These are phyloP conservation scores for Acrobasis suavella DNA, from an alignment of 2,888 invertebrate genomes.

Conservation along the genomic window DNA sequence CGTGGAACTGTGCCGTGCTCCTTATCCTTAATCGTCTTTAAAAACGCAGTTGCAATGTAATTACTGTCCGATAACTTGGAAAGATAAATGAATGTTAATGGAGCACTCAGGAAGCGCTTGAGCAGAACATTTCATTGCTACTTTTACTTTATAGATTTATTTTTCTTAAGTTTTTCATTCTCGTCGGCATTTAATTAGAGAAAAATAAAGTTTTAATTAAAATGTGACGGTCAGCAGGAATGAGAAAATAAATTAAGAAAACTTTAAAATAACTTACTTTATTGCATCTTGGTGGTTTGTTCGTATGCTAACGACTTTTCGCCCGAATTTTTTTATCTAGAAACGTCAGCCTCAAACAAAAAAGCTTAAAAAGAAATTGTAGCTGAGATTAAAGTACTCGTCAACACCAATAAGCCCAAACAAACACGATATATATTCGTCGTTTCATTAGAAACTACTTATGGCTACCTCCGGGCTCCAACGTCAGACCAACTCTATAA, in stretches of 20 bases:
- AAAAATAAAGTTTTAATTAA: slow-evolving; percentile 11
- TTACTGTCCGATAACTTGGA: slow-evolving; percentile 15
- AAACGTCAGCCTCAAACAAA: too few species aligned
- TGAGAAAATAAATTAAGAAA: background rate
- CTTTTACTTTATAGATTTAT: background rate
- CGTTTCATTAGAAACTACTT: too few species aligned
- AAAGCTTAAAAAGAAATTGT: too few species aligned
- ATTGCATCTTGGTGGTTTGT: too few species aligned
- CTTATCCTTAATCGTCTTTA: slow-evolving; percentile 11
- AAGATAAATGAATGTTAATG: slow-evolving; percentile 20
- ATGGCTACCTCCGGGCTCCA: too few species aligned
- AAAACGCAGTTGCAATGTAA: slow-evolving; percentile 16
- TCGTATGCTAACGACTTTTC: too few species aligned
- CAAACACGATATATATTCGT: too few species aligned
- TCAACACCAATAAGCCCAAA: too few species aligned
- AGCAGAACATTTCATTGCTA: background rate
- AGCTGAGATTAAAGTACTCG: too few species aligned
- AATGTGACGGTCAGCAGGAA: background rate
- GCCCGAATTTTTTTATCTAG: too few species aligned
- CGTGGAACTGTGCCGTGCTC: slow-evolving; percentile 39
- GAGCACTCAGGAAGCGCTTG: slow-evolving; percentile 3
- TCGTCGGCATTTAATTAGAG: slow-evolving; percentile 7
- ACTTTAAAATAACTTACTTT: background rate
- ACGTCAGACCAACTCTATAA: too few species aligned
- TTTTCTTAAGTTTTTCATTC: slow-evolving; percentile 2